These are phyloP conservation scores for Aphelenchoides besseyi DNA, from an alignment of 1,140 invertebrate genomes.

Conservation along the genomic window DNA sequence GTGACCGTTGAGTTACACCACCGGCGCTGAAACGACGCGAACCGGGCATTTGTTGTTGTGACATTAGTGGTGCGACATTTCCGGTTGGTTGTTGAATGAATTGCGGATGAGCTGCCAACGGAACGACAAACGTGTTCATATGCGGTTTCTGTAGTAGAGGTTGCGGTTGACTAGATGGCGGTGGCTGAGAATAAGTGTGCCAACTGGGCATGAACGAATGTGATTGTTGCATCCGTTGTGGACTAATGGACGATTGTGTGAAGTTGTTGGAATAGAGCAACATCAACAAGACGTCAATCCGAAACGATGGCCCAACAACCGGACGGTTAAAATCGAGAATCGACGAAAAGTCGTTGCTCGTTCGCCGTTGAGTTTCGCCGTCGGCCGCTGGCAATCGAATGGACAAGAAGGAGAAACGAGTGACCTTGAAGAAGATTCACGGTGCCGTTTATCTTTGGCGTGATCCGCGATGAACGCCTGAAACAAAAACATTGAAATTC, in stretches of 20 bases:
- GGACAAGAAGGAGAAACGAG: too few relatives aligned
- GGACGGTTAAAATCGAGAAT: too few relatives aligned
- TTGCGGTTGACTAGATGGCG: not conserved
- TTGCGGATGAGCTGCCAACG: too few relatives aligned
- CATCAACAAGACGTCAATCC: too few relatives aligned
- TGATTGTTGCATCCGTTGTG: not conserved
- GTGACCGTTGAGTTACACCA: not conserved
- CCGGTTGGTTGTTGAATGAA: too few relatives aligned
- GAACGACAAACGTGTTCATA: not conserved
- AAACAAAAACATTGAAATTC: too few relatives aligned
- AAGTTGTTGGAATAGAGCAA: too few relatives aligned
- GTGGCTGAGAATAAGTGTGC: not conserved
- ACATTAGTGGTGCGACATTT: too few relatives aligned
- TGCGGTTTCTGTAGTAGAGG: not conserved
- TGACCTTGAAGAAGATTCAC: too few relatives aligned
- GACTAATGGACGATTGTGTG: not conserved
- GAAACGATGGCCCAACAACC: not conserved
- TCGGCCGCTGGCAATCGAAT: conserved; percentile 3
- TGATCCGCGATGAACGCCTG: too few relatives aligned
- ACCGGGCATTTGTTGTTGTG: not conserved
- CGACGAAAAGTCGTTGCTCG: not conserved
- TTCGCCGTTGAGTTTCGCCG: not conserved
- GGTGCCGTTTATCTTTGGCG: too few relatives aligned
- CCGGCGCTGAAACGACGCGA: not conserved
- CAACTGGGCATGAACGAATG: not conserved